phyloP scores from a whole-genome alignment of 2,797 vertebrate species.

The Catharus ustulatus region DNA sequence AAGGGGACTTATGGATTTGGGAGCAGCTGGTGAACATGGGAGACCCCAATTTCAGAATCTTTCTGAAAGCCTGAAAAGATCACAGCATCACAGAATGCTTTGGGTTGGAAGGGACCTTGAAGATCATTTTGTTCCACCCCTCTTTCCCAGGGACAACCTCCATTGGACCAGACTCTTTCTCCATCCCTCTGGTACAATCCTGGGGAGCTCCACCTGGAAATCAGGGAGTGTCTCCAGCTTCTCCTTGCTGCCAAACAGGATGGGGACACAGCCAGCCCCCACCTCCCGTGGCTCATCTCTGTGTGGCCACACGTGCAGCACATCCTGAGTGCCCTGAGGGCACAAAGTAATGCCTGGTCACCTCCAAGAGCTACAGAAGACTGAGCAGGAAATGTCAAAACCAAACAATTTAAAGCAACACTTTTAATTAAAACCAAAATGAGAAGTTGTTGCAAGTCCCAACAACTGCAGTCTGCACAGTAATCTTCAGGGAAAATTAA shows the following conservation, averaged over 20 bases:
- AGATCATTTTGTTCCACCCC: not conserved
- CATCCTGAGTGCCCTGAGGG: not conserved
- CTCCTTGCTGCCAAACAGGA: not conserved
- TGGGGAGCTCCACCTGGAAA: not conserved
- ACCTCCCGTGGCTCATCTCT: not conserved
- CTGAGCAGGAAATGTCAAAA: conserved; percentile 66
- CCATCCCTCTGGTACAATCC: not conserved
- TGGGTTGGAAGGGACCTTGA: not conserved
- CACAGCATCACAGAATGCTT: not conserved
- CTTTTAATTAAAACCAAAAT: conserved; percentile 78
- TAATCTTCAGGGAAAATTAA: conserved; percentile 69
- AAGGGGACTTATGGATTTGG: not conserved
- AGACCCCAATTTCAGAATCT: not conserved
- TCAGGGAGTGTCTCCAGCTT: not conserved
- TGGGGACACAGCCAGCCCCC: not conserved
- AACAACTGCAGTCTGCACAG: conserved; percentile 48
- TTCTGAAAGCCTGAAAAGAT: not conserved
- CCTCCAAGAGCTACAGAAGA: conserved; percentile 55
- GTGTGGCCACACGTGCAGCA: not conserved
- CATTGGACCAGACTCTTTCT: not conserved
- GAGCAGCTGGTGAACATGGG: not conserved
- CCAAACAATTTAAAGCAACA: conserved; percentile 73
- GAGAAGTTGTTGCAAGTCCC: conserved; percentile 66
- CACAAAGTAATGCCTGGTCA: not conserved
- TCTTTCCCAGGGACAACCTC: rapidly evolving